Base-by-base conservation (phyloP, 1,140 invertebrate genomes). In the Aphelenchoides fujianensis region DNA sequence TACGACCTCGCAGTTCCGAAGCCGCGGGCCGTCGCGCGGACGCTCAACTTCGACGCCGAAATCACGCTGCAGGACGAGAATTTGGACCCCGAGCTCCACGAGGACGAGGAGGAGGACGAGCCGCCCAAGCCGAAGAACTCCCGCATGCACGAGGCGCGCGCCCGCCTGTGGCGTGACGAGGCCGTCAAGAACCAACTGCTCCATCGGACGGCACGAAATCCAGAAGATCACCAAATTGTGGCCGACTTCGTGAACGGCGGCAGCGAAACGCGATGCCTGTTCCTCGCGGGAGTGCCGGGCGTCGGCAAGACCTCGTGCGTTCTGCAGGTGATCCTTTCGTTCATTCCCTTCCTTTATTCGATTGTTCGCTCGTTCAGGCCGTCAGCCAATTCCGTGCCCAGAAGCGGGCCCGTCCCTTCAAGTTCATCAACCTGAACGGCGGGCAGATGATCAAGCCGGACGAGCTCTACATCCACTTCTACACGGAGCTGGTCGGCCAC, bases 381-480 rank as follows among this genome's bases (percentile, higher is more conserved):
- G 31, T 66, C 28, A 12, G 53, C 23, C 16, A 66, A 35, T n/a
- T 66, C 12, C n/a, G 53, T 23, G 31, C 37, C 9, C n/a, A 34
- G 1, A 30, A 66, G 27, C 12, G 23, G 31, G n/a, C n/a, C 12
- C n/a, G n/a, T n/a, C n/a, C 37, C 2, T 66, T 66, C 32, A 35
- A 12, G 31, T 66, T 66, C 31, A 37, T 66, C 3, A 12, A 66
- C 7, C 7, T 66, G 1, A 66, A 66, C 53, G 63, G 32, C 1
- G 63, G 63, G 23, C 27, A 66, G 53, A 66, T 66, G 63, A 35
- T 66, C 63, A 34, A 37, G 23, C 63, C 63, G 27, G 63, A 66
- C 16, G 63, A 66, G 12, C 27, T 66, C 2, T 66, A 66, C 32
- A 16, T 66, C 32, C 63, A 66, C 12, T 66, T 66, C 53, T 36